A percentile compares a stretch with the other conserved stretches of the same genome.
These are phyloP conservation scores for Drosophila malerkotliana DNA, from an alignment of 1,140 invertebrate species.

Conservation along the genomic window DNA sequence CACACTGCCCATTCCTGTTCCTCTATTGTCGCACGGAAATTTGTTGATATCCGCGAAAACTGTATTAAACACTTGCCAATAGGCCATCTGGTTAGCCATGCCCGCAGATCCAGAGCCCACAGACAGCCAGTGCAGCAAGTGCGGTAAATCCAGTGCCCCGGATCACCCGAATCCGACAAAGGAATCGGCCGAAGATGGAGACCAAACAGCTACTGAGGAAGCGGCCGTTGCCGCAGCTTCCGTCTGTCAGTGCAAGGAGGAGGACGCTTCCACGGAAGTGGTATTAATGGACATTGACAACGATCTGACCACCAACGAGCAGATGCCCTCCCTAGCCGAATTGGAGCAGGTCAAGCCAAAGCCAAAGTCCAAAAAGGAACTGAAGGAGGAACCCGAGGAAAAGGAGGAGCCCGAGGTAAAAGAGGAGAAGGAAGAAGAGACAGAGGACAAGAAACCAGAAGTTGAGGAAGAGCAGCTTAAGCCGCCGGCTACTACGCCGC, in stretches of 20 bases:
- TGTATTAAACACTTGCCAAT: slow-evolving; percentile 32
- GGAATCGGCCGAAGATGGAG: slow-evolving; percentile 4
- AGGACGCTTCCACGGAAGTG: slow-evolving; percentile 11
- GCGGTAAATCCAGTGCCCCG: slow-evolving; percentile 12
- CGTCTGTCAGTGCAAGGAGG: not conserved
- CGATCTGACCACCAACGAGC: slow-evolving; percentile 58
- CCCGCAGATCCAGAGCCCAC: slow-evolving; percentile 16
- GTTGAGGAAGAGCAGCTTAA: not conserved
- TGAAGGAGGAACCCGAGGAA: slow-evolving; percentile 3
- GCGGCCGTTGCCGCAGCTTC: not conserved
- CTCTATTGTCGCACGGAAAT: not conserved
- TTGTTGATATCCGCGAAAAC: slow-evolving; percentile 14
- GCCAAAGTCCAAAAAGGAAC: not conserved
- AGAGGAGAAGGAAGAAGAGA: not conserved
- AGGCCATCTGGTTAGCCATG: slow-evolving; percentile 14
- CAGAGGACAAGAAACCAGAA: not conserved
- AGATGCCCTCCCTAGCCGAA: slow-evolving; percentile 45
- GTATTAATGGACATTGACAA: slow-evolving; percentile 46
- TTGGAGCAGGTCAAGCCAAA: slow-evolving; percentile 29
- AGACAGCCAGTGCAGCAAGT: slow-evolving; percentile 39
- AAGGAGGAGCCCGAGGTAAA: not conserved
- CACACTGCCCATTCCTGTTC: slow-evolving; percentile 7
- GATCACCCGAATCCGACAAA: not conserved
- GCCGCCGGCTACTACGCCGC: not conserved
- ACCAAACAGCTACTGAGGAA: slow-evolving; percentile 1